These are phyloP conservation scores for Holothuria scabra DNA, from an alignment of 53 echinoderm and acorn worm species.

Conservation along the genomic window DNA sequence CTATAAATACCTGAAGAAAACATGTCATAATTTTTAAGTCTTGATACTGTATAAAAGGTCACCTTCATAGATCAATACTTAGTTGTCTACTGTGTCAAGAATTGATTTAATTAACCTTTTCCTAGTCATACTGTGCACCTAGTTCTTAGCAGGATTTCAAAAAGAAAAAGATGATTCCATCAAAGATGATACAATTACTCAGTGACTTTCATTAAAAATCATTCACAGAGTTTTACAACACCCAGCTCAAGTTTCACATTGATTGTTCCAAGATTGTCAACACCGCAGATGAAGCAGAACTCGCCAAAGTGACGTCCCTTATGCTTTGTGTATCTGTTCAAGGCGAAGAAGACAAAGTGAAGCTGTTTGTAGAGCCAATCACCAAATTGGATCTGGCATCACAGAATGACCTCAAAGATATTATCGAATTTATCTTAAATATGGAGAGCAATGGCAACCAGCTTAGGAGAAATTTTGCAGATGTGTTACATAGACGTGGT, in stretches of 20 bases:
- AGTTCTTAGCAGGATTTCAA: too few species aligned
- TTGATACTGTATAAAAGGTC: too few species aligned
- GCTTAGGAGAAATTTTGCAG: constrained; percentile 66
- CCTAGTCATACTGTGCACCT: too few species aligned
- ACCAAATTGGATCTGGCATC: constrained; percentile 74
- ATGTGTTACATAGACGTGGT: constrained; percentile 62
- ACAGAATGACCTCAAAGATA: constrained; percentile 85
- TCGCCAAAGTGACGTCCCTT: constrained; percentile 79
- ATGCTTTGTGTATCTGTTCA: constrained; percentile 79
- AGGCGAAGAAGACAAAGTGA: constrained; percentile 64
- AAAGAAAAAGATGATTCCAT: too few species aligned
- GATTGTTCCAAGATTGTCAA: constrained; percentile 74
- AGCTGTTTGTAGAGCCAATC: constrained; percentile 86
- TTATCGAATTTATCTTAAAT: constrained; percentile 80
- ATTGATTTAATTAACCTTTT: too few species aligned
- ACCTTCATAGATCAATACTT: too few species aligned
- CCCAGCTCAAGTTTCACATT: constrained; percentile 68
- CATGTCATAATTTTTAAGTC: too few species aligned
- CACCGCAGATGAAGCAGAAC: constrained; percentile 54
- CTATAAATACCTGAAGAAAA: too few species aligned
- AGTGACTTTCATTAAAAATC: not conserved
- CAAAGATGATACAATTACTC: not conserved
- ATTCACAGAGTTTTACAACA: constrained; percentile 70
- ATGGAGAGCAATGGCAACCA: constrained; percentile 47
- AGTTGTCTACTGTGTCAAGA: too few species aligned